A percentile compares a stretch with the other conserved stretches of the same genome.
These are phyloP conservation scores for Pterostichus niger DNA, from an alignment of 2,888 invertebrate species.

Conservation along the genomic window DNA sequence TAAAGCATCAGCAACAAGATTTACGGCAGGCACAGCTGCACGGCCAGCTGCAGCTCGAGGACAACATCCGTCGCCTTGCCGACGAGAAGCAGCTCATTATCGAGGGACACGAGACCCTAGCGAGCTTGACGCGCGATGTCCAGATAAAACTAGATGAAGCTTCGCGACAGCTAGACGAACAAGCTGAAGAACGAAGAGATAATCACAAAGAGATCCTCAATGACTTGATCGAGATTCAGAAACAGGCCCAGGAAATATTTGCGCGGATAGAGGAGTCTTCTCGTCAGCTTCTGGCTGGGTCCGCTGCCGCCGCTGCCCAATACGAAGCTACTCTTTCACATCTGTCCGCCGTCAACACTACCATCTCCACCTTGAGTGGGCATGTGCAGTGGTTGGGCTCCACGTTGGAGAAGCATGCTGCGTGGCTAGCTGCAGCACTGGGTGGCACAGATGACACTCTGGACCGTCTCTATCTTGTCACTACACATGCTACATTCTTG, in stretches of 20 bases:
- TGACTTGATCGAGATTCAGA: slow-evolving; percentile 79
- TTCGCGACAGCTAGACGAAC: slow-evolving; percentile 77
- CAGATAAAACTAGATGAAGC: slow-evolving; percentile 80
- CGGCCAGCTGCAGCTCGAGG: slow-evolving; percentile 78
- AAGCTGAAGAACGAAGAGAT: slow-evolving; percentile 77
- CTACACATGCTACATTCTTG: slow-evolving; percentile 74
- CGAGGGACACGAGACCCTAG: slow-evolving; percentile 80
- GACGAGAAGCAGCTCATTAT: slow-evolving; percentile 81
- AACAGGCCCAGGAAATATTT: slow-evolving; percentile 79
- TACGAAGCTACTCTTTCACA: slow-evolving; percentile 78
- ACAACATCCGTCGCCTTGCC: slow-evolving; percentile 80
- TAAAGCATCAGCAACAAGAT: slow-evolving; percentile 79
- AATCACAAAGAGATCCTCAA: slow-evolving; percentile 80
- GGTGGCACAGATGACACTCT: slow-evolving; percentile 75
- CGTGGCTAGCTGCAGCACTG: slow-evolving; percentile 73
- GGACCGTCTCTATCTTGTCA: slow-evolving; percentile 73
- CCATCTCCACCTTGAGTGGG: slow-evolving; percentile 76
- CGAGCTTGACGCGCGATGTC: slow-evolving; percentile 79
- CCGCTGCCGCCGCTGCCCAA: slow-evolving; percentile 77
- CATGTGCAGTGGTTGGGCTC: slow-evolving; percentile 74
- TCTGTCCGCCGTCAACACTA: slow-evolving; percentile 79
- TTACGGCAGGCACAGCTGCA: slow-evolving; percentile 77
- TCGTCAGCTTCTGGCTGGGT: slow-evolving; percentile 77
- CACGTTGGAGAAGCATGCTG: slow-evolving; percentile 74
- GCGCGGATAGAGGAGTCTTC: slow-evolving; percentile 78